Conservation (phyloP, 2,113 vertebrate genomes). For the Aspiorhynchus laticeps region DNA sequence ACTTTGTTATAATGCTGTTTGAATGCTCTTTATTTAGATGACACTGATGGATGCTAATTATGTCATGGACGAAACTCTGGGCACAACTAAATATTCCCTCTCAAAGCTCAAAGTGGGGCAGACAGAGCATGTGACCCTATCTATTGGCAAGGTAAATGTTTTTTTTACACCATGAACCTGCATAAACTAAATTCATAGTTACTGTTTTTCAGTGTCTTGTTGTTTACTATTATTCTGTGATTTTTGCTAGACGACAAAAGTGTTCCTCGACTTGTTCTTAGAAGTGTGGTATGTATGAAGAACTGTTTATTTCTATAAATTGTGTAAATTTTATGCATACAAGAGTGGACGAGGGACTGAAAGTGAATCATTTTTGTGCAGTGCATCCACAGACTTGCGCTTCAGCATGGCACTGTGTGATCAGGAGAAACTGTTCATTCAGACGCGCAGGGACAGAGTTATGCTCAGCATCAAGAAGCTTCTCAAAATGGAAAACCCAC, state of each 20-base stretch:
- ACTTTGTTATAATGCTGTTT: not conserved
- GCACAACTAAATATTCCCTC: constrained; percentile 83
- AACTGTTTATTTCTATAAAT: not conserved
- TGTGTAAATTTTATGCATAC: not conserved
- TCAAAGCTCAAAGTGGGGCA: constrained; percentile 83
- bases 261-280: constrained; percentile 86
- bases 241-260: constrained; percentile 86
- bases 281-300: constrained; percentile 86
- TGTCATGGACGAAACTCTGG: constrained; percentile 94
- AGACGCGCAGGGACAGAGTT: constrained; percentile 83
- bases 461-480: constrained; percentile 89
- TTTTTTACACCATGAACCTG: not conserved
- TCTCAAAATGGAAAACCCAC: constrained; percentile 81
- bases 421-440: constrained; percentile 88
- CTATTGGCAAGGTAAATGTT: constrained; percentile 87
- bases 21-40: constrained; percentile 73
- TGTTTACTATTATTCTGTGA: constrained; percentile 10
- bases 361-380: constrained; percentile 53
- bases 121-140: constrained; percentile 81
- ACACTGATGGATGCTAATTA: constrained; percentile 98
- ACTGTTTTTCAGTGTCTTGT: constrained; percentile 4
- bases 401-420: constrained; percentile 95
- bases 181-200: not conserved
- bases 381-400: constrained; percentile 90
- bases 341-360: not conserved